Evolutionary conservation across 2,113 vertebrate species (phyloP).

Genomic region (Chinchilla lanigera): DNA sequence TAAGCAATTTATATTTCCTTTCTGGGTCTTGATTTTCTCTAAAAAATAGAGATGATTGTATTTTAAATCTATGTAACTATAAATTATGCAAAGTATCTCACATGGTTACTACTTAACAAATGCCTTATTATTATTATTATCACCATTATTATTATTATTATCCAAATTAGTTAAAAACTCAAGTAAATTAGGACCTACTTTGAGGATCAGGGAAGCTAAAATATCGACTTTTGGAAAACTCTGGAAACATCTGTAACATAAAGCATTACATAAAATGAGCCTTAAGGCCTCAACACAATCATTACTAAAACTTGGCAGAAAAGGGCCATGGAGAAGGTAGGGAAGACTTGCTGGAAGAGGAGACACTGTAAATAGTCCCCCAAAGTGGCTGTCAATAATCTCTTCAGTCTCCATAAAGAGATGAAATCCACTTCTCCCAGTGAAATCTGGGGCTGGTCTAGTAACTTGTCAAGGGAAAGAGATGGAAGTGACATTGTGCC

Average conservation of each 20-base stretch:
- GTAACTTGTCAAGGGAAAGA: background rate
- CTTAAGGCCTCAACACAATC: background rate
- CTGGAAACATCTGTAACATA: background rate
- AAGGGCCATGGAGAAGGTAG: background rate
- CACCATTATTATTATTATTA: background rate
- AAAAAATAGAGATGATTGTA: background rate
- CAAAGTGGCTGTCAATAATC: background rate
- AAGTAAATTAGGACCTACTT: background rate
- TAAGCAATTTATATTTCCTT: background rate
- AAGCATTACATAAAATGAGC: background rate
- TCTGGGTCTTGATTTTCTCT: background rate
- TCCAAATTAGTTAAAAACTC: background rate
- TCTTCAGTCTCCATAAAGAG: background rate
- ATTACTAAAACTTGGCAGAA: background rate
- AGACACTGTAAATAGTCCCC: background rate
- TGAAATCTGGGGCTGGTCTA: background rate
- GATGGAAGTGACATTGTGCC: no score
- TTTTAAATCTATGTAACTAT: background rate
- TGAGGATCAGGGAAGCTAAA: background rate
- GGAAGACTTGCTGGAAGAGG: background rate
- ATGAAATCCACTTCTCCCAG: background rate
- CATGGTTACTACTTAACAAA: background rate
- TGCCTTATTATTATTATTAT: background rate
- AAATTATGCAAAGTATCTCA: background rate
- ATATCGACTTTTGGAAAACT: background rate